Evolutionary conservation across 2,113 vertebrate genomes (phyloP), one percentile per base, ranked within the genome.

Genomic region (Uria aalge): DNA sequence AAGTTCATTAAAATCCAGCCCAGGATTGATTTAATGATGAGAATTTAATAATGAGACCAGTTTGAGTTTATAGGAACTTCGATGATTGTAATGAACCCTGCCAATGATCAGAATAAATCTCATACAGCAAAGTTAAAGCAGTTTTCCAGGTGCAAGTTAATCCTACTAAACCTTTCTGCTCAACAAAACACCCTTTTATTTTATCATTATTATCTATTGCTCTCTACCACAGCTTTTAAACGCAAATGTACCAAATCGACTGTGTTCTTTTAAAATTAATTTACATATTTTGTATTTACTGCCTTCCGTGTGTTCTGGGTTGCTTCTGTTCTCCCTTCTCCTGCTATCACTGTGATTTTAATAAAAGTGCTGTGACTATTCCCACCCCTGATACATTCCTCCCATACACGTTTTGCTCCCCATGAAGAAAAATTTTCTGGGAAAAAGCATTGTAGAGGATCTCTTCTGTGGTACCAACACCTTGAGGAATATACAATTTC

Each of bases 41-140:
- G 32, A 94, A 74, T 67, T 74, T 78, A 74, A 77, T 71, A 88
- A 90, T 32, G 30, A 75, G 19, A 88, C 38, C 11, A 14, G 12
- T 77, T 86, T 74, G 88, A 59, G 20, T 73, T 36, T 63, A 45
- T 19, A 74, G 18, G 52, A 91, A 71, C 26, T 69, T 69, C 32
- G 45, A 5, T 55, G 56, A 47, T 41, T 84, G 19, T 48, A 94
- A 67, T 80, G 72, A 91, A 55, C n/a, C 18, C 17, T 83, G 40
- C 17, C 41, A 86, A 38, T 59, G 59, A 74, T 22, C 22, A 17
- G 50, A 94, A 92, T 94, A 94, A 81, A 84, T 71, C 41, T 81
- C 41, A 50, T 32, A 41, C 1, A 78, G 18, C 7, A 63, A 71
- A 85, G 48, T 32, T 63, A 81, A 32, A 67, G 29, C 17, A 69